Evolutionary conservation across 1,140 invertebrate genomes (phyloP).

Genomic region (Lepidurus apus): DNA sequence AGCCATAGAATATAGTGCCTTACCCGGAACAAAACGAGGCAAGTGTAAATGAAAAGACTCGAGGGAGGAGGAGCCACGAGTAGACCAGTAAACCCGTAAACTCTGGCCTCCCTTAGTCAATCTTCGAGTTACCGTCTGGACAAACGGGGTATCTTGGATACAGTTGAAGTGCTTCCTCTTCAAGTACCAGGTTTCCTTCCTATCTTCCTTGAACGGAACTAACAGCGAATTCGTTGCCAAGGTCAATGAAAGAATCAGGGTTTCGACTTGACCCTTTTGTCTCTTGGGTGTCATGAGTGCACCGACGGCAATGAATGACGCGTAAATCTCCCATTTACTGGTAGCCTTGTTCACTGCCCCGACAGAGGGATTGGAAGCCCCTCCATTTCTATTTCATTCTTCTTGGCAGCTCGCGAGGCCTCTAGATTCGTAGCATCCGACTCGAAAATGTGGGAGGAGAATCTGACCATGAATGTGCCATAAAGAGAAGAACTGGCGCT

Average conservation of each 20-base stretch:
- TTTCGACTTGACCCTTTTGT: not conserved
- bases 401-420: slow-evolving; percentile 7
- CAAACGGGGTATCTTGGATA: slow-evolving; percentile 23
- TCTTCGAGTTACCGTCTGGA: slow-evolving; percentile 1
- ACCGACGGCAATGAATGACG: no score
- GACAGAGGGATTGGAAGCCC: not conserved
- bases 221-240: slow-evolving; percentile 26
- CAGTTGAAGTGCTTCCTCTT: slow-evolving; percentile 28
- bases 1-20: not conserved
- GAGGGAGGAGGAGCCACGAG: slow-evolving; percentile 20
- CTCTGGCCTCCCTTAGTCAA: not conserved
- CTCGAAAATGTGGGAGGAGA: slow-evolving; percentile 28
- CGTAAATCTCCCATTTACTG: not conserved
- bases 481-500: slow-evolving; percentile 30
- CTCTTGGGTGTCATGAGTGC: no score
- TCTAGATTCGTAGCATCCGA: slow-evolving; percentile 29
- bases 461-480: slow-evolving; percentile 26
- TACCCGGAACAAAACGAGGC: slow-evolving; percentile 28
- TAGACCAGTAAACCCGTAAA: slow-evolving; percentile 23
- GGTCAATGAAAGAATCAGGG: slow-evolving; percentile 8
- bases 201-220: slow-evolving; percentile 19
- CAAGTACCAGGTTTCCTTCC: slow-evolving; percentile 23
- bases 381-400: not conserved
- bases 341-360: not conserved
- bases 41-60: slow-evolving; percentile 27